Percentiles rank a stretch among this genome's conserved stretches.
These are phyloP conservation scores for Hylia prasina DNA, from an alignment of 2,113 vertebrate species.

Conservation along the genomic window DNA sequence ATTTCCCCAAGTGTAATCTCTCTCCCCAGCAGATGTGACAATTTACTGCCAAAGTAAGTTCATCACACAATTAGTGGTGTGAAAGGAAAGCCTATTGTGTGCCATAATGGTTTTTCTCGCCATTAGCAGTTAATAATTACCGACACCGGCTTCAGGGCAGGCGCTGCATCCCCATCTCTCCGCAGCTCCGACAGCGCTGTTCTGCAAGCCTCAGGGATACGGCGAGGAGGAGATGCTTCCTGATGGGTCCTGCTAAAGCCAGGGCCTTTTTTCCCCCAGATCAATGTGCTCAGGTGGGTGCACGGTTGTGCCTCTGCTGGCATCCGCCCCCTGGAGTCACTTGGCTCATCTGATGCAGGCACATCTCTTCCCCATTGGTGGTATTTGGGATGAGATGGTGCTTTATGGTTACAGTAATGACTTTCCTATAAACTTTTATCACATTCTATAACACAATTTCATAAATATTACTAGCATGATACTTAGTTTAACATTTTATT, in stretches of 20 bases:
- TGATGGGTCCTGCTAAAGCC: not conserved
- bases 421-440: constrained; percentile 27
- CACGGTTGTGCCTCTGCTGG: not conserved
- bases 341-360: not conserved
- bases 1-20: constrained; percentile 66
- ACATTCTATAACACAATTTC: not conserved
- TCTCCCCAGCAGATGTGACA: constrained; percentile 72
- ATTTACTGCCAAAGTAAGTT: constrained; percentile 70
- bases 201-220: not conserved
- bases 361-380: not conserved
- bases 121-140: constrained; percentile 77
- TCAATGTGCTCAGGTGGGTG: not conserved
- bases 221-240: not conserved
- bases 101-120: constrained; percentile 66
- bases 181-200: accelerated
- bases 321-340: not conserved
- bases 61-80: constrained; percentile 72
- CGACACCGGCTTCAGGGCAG: not conserved
- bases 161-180: not conserved
- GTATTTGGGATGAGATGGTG: not conserved
- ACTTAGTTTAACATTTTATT: not conserved
- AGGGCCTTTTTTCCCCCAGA: not conserved
- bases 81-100: constrained; percentile 72
- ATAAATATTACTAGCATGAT: not conserved
- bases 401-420: not conserved